Evolutionary conservation across 1,140 invertebrate species (phyloP), one percentile per base, ranked within the genome.

Genomic region (Coptotermes formosanus): DNA sequence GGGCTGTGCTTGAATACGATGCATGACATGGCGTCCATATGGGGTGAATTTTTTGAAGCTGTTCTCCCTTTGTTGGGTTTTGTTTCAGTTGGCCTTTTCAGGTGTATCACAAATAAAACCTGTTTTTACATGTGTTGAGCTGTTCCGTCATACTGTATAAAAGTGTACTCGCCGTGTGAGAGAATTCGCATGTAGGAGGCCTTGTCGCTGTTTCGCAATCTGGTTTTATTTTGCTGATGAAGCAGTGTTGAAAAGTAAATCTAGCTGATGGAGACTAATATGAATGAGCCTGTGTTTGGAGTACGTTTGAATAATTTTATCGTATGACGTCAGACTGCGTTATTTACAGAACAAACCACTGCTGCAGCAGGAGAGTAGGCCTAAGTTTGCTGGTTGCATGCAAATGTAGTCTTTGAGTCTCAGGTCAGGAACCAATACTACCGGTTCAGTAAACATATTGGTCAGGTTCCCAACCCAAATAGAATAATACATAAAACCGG

Each of bases 291-390:
- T 75, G n/a, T 12, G 1, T 75, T 4, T 30, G n/a, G 25, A 30
- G 64, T 75, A 30, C 64, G 64, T 75, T 75, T 75, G 64, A 75
- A 75, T 75, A 75, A 75, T 75, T 75, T 75, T 75, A 75, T 75
- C 25, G n/a, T 7, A 75, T 75, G 64, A 75, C 64, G 64, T 75
- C 64, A 75, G 25, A 8, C n/a, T 64, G 59, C 21, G 59, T 75
- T 25, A 75, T 75, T 75, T 75, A 14, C n/a, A 30, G 64, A 30
- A 25, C n/a, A 75, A 25, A 75, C 64, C 64, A 75, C 59, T 12
- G 19, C 59, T 30, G n/a, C 64, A 64, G 59, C 25, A 19, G 59
- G 21, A 64, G 59, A 8, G 59, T 23, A n/a, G 14, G 12, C 59
- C 45, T 48, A 48, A 16, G 52, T 55, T 75, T 1, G 21, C 59